Evolutionary conservation across 2,888 invertebrate genomes (phyloP).

Genomic region (Ophion slaviceki): DNA sequence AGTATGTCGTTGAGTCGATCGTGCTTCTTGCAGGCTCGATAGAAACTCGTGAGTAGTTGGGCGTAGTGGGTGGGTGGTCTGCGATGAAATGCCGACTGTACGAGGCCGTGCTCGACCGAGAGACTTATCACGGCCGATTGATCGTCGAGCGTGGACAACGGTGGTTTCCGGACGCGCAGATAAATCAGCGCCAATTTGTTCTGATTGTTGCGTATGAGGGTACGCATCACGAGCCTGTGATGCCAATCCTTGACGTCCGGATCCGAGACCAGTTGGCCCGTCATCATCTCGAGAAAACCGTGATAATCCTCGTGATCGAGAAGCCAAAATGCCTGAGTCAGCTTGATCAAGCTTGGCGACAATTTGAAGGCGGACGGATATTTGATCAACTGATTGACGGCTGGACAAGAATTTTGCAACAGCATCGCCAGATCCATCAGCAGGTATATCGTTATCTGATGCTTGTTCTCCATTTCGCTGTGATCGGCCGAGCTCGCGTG

Average conservation of each 20-base stretch:
- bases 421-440: conserved; percentile 92
- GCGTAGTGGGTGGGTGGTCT: conserved; percentile 78
- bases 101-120: conserved; percentile 78
- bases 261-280: conserved; percentile 76
- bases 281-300: conserved; percentile 83
- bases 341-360: conserved; percentile 89
- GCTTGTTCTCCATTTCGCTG: conserved; percentile 89
- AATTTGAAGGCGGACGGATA: conserved; percentile 93
- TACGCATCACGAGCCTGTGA: conserved; percentile 88
- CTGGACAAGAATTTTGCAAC: conserved; percentile 87
- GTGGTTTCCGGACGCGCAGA: conserved; percentile 86
- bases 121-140: conserved; percentile 79
- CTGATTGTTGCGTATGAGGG: conserved; percentile 88
- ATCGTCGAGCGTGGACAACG: conserved; percentile 85
- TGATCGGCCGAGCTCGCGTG: conserved; percentile 84
- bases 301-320: conserved; percentile 94
- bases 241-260: conserved; percentile 89
- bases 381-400: conserved; percentile 90
- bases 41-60: conserved; percentile 77
- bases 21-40: conserved; percentile 77
- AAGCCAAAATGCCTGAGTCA: conserved; percentile 95
- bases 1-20: conserved; percentile 84
- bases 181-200: conserved; percentile 89
- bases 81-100: conserved; percentile 80
- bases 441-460: conserved; percentile 91